phyloP scores from a whole-genome alignment of 2,797 vertebrate species.

The Crossoptilon crossoptilon region DNA sequence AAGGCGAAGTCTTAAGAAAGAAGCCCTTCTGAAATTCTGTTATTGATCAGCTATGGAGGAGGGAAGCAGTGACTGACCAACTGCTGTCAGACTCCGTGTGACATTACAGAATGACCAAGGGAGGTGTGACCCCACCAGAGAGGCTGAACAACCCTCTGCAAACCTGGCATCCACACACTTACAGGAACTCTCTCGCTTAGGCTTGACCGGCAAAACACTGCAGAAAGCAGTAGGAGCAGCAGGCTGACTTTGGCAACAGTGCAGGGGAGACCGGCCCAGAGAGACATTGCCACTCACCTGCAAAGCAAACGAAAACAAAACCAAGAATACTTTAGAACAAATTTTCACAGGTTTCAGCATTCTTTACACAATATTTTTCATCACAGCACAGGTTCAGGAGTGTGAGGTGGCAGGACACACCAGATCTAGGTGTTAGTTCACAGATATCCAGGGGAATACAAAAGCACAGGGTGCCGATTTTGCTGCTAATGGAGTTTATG shows the following conservation, averaged over 20 bases:
- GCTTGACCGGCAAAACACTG: conserved; percentile 57
- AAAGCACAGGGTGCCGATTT: rapidly evolving
- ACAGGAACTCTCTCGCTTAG: conserved; percentile 63
- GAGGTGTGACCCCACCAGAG: background rate
- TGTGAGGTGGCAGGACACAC: rapidly evolving
- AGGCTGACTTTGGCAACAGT: conserved; percentile 34
- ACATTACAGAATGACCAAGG: background rate
- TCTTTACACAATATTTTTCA: background rate
- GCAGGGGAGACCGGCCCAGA: background rate
- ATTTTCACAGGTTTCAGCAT: background rate
- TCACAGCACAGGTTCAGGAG: background rate
- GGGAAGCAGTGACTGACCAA: background rate
- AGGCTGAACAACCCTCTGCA: background rate
- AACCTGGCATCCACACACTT: conserved; percentile 46
- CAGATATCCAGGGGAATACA: rapidly evolving
- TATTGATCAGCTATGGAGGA: rapidly evolving
- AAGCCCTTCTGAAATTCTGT: background rate
- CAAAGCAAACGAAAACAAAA: conserved; percentile 45
- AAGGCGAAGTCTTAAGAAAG: background rate
- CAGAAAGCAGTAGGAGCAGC: conserved; percentile 63
- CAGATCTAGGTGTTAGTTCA: background rate
- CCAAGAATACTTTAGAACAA: background rate
- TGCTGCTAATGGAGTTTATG: background rate
- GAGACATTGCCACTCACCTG: conserved; percentile 66
- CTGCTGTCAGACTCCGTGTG: rapidly evolving